phyloP scores from a whole-genome alignment of 2,797 vertebrate genomes.

The Falco biarmicus region DNA sequence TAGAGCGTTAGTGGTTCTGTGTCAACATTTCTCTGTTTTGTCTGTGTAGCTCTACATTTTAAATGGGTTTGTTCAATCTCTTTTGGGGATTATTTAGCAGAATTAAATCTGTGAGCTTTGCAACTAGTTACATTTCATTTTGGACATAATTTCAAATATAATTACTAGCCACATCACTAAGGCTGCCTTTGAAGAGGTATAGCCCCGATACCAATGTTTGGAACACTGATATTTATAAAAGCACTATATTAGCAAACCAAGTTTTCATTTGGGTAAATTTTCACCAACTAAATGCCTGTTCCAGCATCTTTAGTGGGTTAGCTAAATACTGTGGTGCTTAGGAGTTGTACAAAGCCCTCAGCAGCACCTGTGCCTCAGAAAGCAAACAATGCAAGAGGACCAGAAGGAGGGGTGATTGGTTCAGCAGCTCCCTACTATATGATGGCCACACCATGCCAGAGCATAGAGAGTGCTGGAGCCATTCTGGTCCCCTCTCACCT shows the following conservation, averaged over 20 bases:
- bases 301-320: neutral
- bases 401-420: neutral
- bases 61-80: neutral
- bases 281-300: neutral
- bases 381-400: neutral
- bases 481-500: neutral
- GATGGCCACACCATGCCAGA: neutral
- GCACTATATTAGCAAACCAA: neutral
- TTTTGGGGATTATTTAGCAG: neutral
- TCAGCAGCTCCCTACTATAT: neutral
- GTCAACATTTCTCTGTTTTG: neutral
- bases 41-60: neutral
- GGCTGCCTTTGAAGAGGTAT: neutral
- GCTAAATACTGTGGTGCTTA: neutral
- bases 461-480: rapidly evolving
- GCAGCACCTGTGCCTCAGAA: neutral
- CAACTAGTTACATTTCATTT: neutral
- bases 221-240: neutral
- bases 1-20: neutral
- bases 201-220: neutral
- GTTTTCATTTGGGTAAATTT: neutral
- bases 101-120: neutral
- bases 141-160: neutral
- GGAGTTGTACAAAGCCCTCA: neutral
- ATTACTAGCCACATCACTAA: neutral